Evolutionary conservation across 2,113 vertebrate species (phyloP).

Genomic region (Platysteira castanea): DNA sequence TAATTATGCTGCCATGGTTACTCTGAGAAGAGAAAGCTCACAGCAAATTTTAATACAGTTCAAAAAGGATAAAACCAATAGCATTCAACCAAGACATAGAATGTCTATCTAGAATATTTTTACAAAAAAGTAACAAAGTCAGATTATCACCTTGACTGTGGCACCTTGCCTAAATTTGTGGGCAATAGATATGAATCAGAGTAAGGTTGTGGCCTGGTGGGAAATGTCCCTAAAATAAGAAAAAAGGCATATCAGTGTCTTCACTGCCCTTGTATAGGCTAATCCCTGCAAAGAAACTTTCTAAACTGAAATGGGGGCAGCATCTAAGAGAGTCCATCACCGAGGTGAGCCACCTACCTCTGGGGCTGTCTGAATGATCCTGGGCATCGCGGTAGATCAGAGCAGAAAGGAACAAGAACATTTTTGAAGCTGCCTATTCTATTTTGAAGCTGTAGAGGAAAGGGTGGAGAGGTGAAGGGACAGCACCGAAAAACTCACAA

Average conservation of each 20-base stretch:
- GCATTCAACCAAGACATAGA: not conserved
- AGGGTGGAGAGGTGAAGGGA: not conserved
- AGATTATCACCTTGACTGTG: not conserved
- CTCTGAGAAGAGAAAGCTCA: not conserved
- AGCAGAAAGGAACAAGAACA: not conserved
- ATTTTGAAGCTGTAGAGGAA: not conserved
- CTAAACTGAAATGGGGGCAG: not conserved
- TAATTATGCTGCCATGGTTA: constrained; percentile 48
- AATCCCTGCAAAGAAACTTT: not conserved
- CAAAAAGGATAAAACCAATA: not conserved
- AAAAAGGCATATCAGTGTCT: not conserved
- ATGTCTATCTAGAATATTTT: not conserved
- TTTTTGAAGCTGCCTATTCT: not conserved
- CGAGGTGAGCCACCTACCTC: not conserved
- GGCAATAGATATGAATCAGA: not conserved
- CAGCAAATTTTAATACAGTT: not conserved
- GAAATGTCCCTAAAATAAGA: not conserved
- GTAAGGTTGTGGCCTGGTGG: not conserved
- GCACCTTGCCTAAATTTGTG: not conserved
- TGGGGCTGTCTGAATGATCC: not conserved
- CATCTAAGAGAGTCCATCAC: not conserved
- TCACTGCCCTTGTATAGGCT: not conserved
- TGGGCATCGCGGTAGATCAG: not conserved
- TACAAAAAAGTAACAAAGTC: not conserved
- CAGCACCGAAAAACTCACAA: not conserved